Conservation (phyloP, 2,888 invertebrate genomes). For the Lasioglossum figueresi region DNA sequence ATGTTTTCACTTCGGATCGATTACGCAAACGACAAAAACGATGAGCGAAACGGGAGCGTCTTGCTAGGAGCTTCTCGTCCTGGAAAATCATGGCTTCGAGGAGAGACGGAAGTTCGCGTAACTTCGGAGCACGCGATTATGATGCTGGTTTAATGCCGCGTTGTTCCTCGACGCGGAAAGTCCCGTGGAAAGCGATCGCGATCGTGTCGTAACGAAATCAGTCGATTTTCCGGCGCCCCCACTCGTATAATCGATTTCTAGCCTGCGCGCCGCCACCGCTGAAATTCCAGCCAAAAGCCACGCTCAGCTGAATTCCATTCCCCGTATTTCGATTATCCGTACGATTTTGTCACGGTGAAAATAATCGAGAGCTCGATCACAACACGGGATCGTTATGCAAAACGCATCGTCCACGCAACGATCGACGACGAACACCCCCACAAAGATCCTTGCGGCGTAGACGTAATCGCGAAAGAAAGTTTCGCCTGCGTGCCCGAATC, state of each 20-base stretch:
- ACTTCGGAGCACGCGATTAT: neutral
- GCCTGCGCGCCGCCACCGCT: neutral
- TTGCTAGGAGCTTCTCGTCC: neutral
- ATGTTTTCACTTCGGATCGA: neutral
- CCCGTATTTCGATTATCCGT: neutral
- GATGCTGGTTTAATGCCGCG: neutral
- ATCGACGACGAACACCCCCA: neutral
- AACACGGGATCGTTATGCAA: neutral
- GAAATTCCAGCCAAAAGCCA: neutral
- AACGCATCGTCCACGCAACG: neutral
- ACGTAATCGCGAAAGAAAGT: neutral
- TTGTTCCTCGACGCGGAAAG: neutral
- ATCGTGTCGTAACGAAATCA: neutral
- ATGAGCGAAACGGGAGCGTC: neutral
- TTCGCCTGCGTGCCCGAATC: neutral
- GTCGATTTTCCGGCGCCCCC: neutral
- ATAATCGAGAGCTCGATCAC: neutral
- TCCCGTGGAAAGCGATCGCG: neutral
- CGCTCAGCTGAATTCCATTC: neutral
- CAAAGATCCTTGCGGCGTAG: neutral
- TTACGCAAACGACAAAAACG: neutral
- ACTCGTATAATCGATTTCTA: constrained; percentile 2
- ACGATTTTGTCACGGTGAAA: neutral
- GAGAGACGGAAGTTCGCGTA: neutral
- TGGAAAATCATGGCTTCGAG: neutral